Evolutionary conservation across 2,113 vertebrate genomes (phyloP), one percentile per base, ranked within the genome.

Genomic region (Lipophrys pholis): DNA sequence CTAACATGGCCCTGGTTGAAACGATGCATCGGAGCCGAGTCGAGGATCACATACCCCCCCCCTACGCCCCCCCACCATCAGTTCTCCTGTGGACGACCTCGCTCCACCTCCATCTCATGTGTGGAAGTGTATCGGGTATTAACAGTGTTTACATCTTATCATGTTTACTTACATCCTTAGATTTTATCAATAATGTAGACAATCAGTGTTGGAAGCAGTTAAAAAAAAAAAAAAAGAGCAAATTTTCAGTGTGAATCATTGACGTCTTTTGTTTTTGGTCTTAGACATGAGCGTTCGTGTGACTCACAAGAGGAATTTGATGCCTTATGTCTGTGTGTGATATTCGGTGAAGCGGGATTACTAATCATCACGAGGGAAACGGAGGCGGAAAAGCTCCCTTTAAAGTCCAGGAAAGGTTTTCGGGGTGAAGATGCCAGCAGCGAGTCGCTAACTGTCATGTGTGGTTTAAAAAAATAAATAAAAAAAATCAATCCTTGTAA

Each of bases 111-210:
- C 85, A 73, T 85, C 57, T 76, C 69, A 70, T n/a, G 66, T n/a
- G 66, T 61, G 62, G 50, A 76, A 42, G 54, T 6, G 41, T 86
- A 86, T 90, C 69, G 73, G 78, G 73, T 69, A 21, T 62, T 8
- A 66, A 67, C 73, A 81, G 83, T 84, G 89, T 92, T 92, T 88
- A 90, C 89, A 86, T 86, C 48, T 52, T 51, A 8, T 73, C 81
- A 65, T 62, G 79, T 85, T 91, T 86, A 88, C 87, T 87, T 83
- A 83, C 82, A 38, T 83, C 51, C 39, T 66, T 85, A 71, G 65
- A 56, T 80, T 88, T 55, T 89, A 87, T 83, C 51, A 67, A 87
- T 80, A 78, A 87, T 35, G 79, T 91, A 91, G 89, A 92, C 91
- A 92, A 92, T 92, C 91, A 91, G 83, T 89, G 88, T 89, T 91